Percentiles rank a stretch among this genome's conserved stretches.
phyloP scores from a whole-genome alignment of 2,888 invertebrate species.

The Tethea ocularis region DNA sequence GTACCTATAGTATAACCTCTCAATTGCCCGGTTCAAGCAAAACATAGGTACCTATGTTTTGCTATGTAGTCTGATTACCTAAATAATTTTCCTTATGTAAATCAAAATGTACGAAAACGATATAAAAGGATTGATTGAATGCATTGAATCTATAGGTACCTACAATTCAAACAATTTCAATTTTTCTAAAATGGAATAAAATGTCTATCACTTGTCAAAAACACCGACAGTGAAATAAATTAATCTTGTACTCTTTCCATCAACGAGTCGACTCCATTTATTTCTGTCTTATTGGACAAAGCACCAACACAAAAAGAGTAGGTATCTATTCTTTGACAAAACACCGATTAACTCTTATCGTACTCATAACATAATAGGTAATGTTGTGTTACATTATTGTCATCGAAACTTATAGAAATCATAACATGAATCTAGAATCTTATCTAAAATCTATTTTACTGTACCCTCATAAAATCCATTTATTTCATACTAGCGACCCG shows the following conservation, averaged over 20 bases:
- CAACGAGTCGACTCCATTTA: neutral
- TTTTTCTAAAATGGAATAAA: neutral
- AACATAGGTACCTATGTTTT: too few species aligned
- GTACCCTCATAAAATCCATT: too few species aligned
- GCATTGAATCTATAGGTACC: too few species aligned
- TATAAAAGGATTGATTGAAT: neutral
- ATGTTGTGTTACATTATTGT: neutral
- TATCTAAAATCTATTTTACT: too few species aligned
- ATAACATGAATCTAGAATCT: too few species aligned
- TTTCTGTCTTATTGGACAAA: neutral
- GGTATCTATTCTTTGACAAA: slow-evolving; percentile 3
- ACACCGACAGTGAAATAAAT: neutral
- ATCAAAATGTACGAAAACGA: neutral
- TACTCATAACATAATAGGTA: neutral
- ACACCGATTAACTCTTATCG: neutral
- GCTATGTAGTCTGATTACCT: too few species aligned
- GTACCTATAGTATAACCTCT: too few species aligned
- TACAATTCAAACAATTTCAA: neutral
- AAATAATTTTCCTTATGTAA: too few species aligned
- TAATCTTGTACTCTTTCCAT: neutral
- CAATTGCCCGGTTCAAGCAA: too few species aligned
- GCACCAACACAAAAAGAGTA: neutral
- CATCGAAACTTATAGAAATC: neutral
- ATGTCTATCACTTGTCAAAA: slow-evolving; percentile 1
- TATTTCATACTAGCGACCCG: too few species aligned